Percentiles rank a stretch among this genome's conserved stretches.
These are phyloP conservation scores for Drosophila nr. perissopoda DNA, from an alignment of 2,888 invertebrate species.

Conservation along the genomic window DNA sequence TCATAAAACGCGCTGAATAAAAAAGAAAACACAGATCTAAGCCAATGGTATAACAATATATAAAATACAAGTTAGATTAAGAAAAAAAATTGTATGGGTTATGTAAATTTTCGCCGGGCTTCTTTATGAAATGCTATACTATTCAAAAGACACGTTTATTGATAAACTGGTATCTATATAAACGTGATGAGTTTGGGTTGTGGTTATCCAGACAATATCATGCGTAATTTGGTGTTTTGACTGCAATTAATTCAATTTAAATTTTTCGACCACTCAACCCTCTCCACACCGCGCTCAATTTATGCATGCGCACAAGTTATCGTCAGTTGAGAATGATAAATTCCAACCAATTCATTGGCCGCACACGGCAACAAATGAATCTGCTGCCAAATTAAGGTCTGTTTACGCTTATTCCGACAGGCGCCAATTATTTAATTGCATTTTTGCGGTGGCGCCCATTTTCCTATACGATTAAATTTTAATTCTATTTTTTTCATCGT, in stretches of 20 bases:
- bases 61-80: conserved; percentile 7
- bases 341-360: conserved; percentile 28
- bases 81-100: conserved; percentile 26
- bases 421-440: conserved; percentile 40
- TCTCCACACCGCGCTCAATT: neutral
- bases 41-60: conserved; percentile 14
- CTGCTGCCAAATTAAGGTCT: conserved; percentile 9
- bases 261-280: conserved; percentile 6
- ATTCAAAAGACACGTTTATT: neutral
- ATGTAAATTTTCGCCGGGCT: conserved; percentile 36
- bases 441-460: conserved; percentile 50
- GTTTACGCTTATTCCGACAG: conserved; percentile 2
- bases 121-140: conserved; percentile 20
- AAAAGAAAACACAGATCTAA: conserved; percentile 1
- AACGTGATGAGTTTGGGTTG: conserved; percentile 15
- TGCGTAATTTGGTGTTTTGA: conserved; percentile 77
- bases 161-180: conserved; percentile 4
- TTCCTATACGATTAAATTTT: conserved; percentile 29
- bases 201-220: conserved; percentile 26
- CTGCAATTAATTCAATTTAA: conserved; percentile 62
- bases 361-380: conserved; percentile 20
- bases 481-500: neutral
- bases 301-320: conserved; percentile 12
- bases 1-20: conserved; percentile 1
- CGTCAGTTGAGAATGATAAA: conserved; percentile 51